Evolutionary conservation across 2,797 vertebrate species (phyloP), one percentile per base, ranked within the genome.

Genomic region (Acomys russatus): DNA sequence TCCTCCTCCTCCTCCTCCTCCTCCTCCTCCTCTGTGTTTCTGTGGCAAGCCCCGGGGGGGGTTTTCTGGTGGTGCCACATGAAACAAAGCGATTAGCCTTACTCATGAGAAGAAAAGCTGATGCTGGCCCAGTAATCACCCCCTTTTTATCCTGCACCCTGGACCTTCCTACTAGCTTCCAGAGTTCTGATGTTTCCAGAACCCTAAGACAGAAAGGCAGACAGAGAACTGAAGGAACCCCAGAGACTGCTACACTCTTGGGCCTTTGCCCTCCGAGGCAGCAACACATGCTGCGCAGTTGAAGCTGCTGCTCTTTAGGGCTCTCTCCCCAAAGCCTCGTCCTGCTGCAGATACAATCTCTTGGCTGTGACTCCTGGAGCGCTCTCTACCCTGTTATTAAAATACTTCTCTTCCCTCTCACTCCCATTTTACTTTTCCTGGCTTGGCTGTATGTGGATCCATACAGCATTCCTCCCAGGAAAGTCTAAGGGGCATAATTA

Each of bases 241-340:
- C 14, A 2, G 35, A 63, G 33, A 20, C 56, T 1, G 0, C 3
- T 0, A 0, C 4, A 0, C 14, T n/a, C 54, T 59, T 68, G 35
- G 3, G 51, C 35, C 70, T 94, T 78, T 71, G 9, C 5, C 70
- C 64, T 35, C n/a, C 10, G 35, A 9, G 20, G 18, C 1, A 92
- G 25, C 77, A 84, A 63, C 38, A 22, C 64, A 17, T 0, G 0
- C 61, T 38, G 7, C 38, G 5, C 0, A 44, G 10, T 8, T 56
- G 28, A 68, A 88, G 63, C 61, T 35, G 12, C 4, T 63, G 63
- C 61, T 63, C 4, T 51, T 80, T 49, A 56, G 92, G 18, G 59
- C 59, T 64, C 33, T 76, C 49, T 63, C 38, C 56, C 87, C 77
- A 38, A 8, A 64, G 77, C 51, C 73, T 82, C 76, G 35, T 51